A percentile compares a stretch with the other conserved stretches of the same genome.
These are phyloP conservation scores for Ypsolopha sequella DNA, from an alignment of 2,888 invertebrate genomes.

Conservation along the genomic window DNA sequence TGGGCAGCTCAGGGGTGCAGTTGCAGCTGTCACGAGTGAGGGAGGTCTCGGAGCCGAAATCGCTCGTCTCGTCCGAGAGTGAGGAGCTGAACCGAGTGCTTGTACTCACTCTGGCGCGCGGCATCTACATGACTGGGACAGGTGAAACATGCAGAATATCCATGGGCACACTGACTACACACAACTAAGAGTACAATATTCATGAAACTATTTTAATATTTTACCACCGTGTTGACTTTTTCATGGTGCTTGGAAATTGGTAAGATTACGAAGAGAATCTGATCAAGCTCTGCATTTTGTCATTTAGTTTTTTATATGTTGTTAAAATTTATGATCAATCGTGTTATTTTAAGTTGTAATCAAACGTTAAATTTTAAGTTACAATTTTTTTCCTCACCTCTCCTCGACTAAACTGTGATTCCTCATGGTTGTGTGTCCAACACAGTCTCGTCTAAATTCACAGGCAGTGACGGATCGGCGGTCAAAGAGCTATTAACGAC, in stretches of 20 bases:
- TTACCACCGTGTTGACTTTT: too few relatives aligned
- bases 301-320: too few relatives aligned
- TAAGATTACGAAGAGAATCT: too few relatives aligned
- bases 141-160: conserved; percentile 34
- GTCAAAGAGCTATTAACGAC: conserved; percentile 91
- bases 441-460: conserved; percentile 1
- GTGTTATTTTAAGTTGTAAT: too few relatives aligned
- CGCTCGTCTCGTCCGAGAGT: conserved; percentile 92
- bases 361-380: too few relatives aligned
- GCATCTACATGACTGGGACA: conserved; percentile 93
- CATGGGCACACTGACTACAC: neutral
- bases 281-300: too few relatives aligned
- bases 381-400: too few relatives aligned
- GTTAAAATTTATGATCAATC: too few relatives aligned
- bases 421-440: neutral
- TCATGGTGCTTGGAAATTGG: too few relatives aligned
- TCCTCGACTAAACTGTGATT: too few relatives aligned
- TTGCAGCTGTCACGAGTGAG: conserved; percentile 92
- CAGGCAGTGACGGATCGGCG: conserved; percentile 78
- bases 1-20: conserved; percentile 96
- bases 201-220: too few relatives aligned
- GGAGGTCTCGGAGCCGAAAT: conserved; percentile 92
- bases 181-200: too few relatives aligned
- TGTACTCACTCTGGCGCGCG: conserved; percentile 92
- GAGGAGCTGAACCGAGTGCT: conserved; percentile 94